Evolutionary conservation across 2,888 invertebrate species (phyloP), one percentile per base, ranked within the genome.

Genomic region (Callimorpha dominula): DNA sequence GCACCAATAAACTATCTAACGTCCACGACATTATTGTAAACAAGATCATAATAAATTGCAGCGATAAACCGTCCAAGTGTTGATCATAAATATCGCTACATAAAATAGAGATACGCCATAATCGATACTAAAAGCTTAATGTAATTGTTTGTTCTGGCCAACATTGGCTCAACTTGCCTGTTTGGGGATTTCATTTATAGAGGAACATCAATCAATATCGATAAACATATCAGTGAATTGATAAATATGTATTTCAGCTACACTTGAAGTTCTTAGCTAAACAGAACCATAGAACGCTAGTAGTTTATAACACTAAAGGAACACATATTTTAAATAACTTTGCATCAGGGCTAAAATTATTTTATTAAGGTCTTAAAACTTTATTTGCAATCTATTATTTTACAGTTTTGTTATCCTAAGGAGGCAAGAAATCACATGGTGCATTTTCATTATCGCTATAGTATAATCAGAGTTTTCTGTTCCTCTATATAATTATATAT

Each of bases 31-130:
- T 68, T 78, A 84, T 72, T 77, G 81, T 77, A 80, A 83, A 81
- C 83, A 80, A 80, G 73, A 82, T 78, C 74, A 79, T 82, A 83
- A 83, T 84, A 84, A 79, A 86, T 84, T 81, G 74, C 73, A 64
- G 68, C 68, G 68, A 78, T 86, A 86, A 86, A 86, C 71, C 40
- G 60, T 66, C 78, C 79, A 77, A 82, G 77, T 83, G 78, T 81
- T 78, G 67, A 68, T 63, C 65, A 50, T 83, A 79, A 85, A 83
- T 80, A 83, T 81, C 67, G 78, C 66, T 75, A 80, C 77, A 80
- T 78, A 76, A 78, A 76, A 83, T 76, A 78, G 65, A 78, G 73
- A 65, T 75, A 60, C 69, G 75, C 67, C 77, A 82, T 84, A 83
- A 83, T 84, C 81, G 78, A 40, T 62, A 67, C 75, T 84, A 84